Conservation (phyloP, 2,113 vertebrate genomes). For the Eulemur macaco region DNA sequence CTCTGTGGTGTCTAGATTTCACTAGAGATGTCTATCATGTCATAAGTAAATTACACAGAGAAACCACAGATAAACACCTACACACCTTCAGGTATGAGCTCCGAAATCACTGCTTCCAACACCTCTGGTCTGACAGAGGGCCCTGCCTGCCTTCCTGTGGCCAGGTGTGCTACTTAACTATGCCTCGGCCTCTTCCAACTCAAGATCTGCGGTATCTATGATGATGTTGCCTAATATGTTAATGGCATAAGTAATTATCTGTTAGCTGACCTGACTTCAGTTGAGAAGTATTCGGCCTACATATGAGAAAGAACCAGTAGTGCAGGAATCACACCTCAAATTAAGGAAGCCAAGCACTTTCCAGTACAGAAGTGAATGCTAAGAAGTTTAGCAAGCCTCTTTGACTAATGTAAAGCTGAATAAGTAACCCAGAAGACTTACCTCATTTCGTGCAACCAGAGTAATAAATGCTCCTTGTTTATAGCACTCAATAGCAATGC, state of each 20-base stretch:
- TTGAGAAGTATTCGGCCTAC: neutral
- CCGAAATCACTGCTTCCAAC: accelerated
- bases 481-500: constrained; percentile 95
- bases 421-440: constrained; percentile 74
- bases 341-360: neutral
- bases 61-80: neutral
- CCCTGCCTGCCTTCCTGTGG: accelerated
- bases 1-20: neutral
- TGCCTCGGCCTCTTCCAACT: neutral
- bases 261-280: neutral
- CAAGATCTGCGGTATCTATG: neutral
- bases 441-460: constrained; percentile 96
- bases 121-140: accelerated
- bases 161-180: neutral
- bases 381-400: accelerated
- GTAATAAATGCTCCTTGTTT: constrained; percentile 98
- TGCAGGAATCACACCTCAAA: neutral
- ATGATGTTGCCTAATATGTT: neutral
- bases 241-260: neutral
- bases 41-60: neutral
- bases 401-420: accelerated
- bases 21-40: accelerated
- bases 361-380: neutral
- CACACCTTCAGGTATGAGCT: accelerated
- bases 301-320: neutral